phyloP scores from a whole-genome alignment of 2,888 invertebrate species.

The Ectemnius cavifrons region DNA sequence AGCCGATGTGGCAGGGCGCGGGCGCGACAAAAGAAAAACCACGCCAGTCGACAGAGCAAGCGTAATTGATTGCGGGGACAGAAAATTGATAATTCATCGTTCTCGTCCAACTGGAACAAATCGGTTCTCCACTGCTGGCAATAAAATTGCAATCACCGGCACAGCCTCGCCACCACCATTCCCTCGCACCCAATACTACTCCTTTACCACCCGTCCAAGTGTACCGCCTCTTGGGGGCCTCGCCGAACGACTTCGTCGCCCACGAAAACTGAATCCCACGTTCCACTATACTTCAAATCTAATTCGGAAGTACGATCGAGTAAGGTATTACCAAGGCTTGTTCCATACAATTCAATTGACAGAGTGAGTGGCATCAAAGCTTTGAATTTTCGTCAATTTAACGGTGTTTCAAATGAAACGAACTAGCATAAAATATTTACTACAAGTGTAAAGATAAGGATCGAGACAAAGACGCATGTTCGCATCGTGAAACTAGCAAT shows the following conservation, averaged over 20 bases:
- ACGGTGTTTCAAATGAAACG: too few relatives aligned
- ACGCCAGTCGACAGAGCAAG: conserved; percentile 48
- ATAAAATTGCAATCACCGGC: conserved; percentile 48
- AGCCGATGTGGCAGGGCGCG: conserved; percentile 15
- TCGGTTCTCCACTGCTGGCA: conserved; percentile 21
- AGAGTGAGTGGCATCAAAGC: too few relatives aligned
- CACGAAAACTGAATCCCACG: conserved; percentile 24
- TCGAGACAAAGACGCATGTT: too few relatives aligned
- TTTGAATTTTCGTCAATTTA: too few relatives aligned
- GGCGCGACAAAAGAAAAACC: conserved; percentile 34
- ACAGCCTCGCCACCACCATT: conserved; percentile 15
- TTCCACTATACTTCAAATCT: not conserved
- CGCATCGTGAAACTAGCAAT: too few relatives aligned
- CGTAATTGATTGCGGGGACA: conserved; percentile 62
- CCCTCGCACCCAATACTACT: conserved; percentile 2
- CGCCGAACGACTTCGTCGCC: conserved; percentile 17
- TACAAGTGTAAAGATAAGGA: too few relatives aligned
- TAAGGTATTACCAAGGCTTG: too few relatives aligned
- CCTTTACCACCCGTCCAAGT: conserved; percentile 4
- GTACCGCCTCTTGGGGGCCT: conserved; percentile 19
- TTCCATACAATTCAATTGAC: too few relatives aligned
- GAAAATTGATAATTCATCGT: conserved; percentile 69
- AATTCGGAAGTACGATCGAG: too few relatives aligned
- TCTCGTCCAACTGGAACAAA: conserved; percentile 47
- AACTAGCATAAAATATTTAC: too few relatives aligned